Conservation (phyloP, 2,797 vertebrate species). For the Macrochelys suwanniensis region DNA sequence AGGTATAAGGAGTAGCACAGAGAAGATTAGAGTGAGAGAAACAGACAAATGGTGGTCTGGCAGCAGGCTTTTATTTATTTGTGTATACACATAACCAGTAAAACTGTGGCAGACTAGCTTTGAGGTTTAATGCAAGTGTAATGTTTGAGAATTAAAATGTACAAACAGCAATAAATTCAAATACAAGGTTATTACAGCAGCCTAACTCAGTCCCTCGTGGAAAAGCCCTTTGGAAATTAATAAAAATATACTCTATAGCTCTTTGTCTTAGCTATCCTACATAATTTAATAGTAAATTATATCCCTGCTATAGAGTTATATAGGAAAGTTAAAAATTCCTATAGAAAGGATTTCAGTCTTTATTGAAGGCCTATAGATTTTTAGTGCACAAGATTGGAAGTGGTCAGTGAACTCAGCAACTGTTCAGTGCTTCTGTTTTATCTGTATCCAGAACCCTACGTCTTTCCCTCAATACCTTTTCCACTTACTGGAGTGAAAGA, state of each 20-base stretch:
- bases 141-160: background rate
- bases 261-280: background rate
- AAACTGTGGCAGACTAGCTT: background rate
- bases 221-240: background rate
- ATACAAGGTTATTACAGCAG: background rate
- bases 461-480: background rate
- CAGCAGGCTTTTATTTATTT: background rate
- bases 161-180: background rate
- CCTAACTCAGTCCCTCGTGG: background rate
- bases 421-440: background rate
- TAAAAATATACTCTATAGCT: background rate
- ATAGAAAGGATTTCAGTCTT: background rate
- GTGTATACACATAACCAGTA: background rate
- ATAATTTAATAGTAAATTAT: background rate
- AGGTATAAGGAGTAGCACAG: background rate
- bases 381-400: background rate
- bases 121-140: background rate
- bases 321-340: background rate
- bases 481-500: background rate
- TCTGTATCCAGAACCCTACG: background rate
- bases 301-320: background rate
- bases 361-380: background rate
- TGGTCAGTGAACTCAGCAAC: background rate
- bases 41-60: background rate
- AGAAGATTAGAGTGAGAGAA: background rate